Evolutionary conservation across 2,113 vertebrate genomes (phyloP), one percentile per base, ranked within the genome.

Genomic region (Solea solea): DNA sequence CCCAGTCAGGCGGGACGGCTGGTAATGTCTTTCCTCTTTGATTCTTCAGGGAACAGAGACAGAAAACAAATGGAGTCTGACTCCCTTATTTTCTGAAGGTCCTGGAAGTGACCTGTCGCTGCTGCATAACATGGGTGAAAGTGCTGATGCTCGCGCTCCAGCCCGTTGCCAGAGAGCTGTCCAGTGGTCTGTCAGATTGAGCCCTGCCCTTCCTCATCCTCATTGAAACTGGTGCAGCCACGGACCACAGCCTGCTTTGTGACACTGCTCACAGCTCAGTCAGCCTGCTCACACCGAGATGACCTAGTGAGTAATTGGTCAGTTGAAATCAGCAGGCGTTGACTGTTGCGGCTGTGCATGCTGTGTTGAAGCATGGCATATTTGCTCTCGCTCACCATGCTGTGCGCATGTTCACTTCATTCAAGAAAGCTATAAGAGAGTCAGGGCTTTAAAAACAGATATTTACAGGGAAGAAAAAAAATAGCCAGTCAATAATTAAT

Each of bases 21-120:
- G 77, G 62, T 84, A 89, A 88, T 82, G 83, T 85, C 84, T 86
- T 72, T 21, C 82, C 75, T 69, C 70, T 89, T 86, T 88, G 83
- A 89, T 82, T 90, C 89, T 69, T 52, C 3, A 0, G 67, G 79
- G 85, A 88, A 73, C 78, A 63, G 65, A 63, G 85, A 82, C 64
- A 1, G 61, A 79, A 86, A 85, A 89, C 89, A 89, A 91, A 91
- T 89, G 84, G 83, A 87, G 78, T 86, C 82, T 81, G 87, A 87
- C 85, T 90, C 68, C 55, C 66, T 84, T 77, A 87, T 90, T 87
- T 87, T 87, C 83, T 87, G 76, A 75, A 82, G 83, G 85, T 88
- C 83, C 74, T 72, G 51, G 41, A 62, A 73, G 80, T 82, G 87
- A 87, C 83, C 84, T 46, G 66, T 63, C 40, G 49, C 59, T 34